Base-by-base conservation (phyloP, 2,888 invertebrate species). In the Salpingus planirostris region DNA sequence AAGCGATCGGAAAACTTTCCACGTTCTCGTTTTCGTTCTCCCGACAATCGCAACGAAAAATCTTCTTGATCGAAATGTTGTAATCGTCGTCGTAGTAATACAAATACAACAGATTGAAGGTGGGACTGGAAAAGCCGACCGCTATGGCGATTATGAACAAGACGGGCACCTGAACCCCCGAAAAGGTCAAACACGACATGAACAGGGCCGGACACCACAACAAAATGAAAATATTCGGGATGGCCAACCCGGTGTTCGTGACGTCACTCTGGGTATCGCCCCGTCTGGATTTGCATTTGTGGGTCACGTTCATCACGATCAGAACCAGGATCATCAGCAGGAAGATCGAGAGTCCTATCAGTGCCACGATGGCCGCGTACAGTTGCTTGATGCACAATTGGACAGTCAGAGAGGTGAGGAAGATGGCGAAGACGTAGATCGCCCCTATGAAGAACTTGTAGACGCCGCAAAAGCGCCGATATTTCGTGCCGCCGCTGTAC, bases 1-100 rank as follows among this genome's bases (percentile, higher is more conserved):
- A n/a, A n/a, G n/a, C n/a, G n/a, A n/a, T n/a, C n/a, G n/a, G n/a
- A n/a, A n/a, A n/a, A n/a, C n/a, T n/a, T n/a, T n/a, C n/a, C n/a
- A n/a, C n/a, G n/a, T n/a, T n/a, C n/a, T 18, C 18, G n/a, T 33
- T 33, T 13, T 13, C 7, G 15, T 40, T 37, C 4, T 31, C 27
- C 3, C 27, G 33, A 15, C 38, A 35, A 18, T 26, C 22, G 23
- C 39, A 44, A 6, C 13, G 28, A 22, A 44, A 34, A 3, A 37
- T 18, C 24, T 34, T 28, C 11, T 21, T 30, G 8, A 42, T 11
- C 12, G 34, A 42, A n/a, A 29, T 27, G 11, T 37, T 33, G 18
- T 27, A 44, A 12, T 37, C 29, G 15, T 29, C 31, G 11, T 44
- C 41, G 15, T 15, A 33, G 8, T 13, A 15, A 18, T 15, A 36